A percentile compares a stretch with the other conserved stretches of the same genome.
Evolutionary conservation across 2,113 vertebrate species (phyloP).

Genomic region (Paramormyrops kingsleyae): DNA sequence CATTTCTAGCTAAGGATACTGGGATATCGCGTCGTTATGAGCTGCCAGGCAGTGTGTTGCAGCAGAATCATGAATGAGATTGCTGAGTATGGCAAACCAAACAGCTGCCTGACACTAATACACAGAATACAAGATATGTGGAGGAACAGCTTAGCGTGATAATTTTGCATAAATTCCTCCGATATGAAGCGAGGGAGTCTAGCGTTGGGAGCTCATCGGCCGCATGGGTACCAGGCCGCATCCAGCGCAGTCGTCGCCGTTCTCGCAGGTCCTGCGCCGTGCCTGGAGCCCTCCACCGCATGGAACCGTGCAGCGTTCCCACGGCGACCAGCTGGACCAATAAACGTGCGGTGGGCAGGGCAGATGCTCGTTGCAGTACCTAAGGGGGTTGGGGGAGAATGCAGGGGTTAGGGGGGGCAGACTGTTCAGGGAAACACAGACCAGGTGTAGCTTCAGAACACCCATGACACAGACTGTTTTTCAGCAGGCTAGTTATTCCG

Average conservation of each 20-base stretch:
- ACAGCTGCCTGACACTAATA: background rate
- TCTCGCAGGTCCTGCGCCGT: slow-evolving; percentile 78
- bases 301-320: slow-evolving; percentile 83
- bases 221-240: slow-evolving; percentile 71
- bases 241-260: slow-evolving; percentile 80
- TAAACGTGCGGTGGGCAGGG: slow-evolving; percentile 75
- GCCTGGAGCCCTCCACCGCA: slow-evolving; percentile 90
- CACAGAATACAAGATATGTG: background rate
- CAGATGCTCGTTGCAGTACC: slow-evolving; percentile 88
- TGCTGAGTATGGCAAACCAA: background rate
- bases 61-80: background rate
- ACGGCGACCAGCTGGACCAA: slow-evolving; percentile 85
- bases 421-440: background rate
- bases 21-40: background rate
- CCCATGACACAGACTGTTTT: background rate
- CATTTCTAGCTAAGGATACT: background rate
- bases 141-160: background rate
- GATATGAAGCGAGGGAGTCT: background rate
- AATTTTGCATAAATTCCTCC: background rate
- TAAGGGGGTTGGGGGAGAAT: slow-evolving; percentile 42
- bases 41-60: background rate
- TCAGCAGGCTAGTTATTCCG: background rate
- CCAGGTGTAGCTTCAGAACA: background rate
- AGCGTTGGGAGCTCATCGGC: background rate
- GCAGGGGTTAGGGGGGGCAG: slow-evolving; percentile 18